These are phyloP conservation scores for Phengaris arion DNA, from an alignment of 2,888 invertebrate genomes.

Conservation along the genomic window DNA sequence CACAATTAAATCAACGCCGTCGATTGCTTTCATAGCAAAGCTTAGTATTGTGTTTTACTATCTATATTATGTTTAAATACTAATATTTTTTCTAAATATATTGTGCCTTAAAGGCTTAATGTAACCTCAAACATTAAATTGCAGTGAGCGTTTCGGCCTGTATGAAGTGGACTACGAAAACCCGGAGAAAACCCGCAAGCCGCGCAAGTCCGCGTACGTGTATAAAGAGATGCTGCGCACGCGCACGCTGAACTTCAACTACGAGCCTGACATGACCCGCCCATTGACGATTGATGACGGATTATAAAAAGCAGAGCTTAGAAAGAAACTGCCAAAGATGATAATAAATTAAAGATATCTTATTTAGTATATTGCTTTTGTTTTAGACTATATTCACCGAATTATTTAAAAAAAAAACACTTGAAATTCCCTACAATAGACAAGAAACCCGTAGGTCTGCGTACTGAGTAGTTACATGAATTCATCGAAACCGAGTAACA, in stretches of 20 bases:
- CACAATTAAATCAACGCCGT: neutral
- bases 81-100: too few species aligned
- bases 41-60: neutral
- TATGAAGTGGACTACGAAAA: constrained; percentile 82
- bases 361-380: neutral
- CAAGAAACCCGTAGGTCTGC: too few species aligned
- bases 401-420: too few species aligned
- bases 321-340: neutral
- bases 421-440: too few species aligned
- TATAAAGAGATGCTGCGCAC: constrained; percentile 72
- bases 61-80: too few species aligned
- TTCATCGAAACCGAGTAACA: too few species aligned
- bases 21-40: neutral
- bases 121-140: neutral
- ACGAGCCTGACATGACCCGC: too few species aligned
- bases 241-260: too few species aligned
- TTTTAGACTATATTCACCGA: too few species aligned
- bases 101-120: too few species aligned
- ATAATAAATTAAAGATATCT: neutral
- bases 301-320: constrained; percentile 31
- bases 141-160: constrained; percentile 81
- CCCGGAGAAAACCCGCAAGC: constrained; percentile 77
- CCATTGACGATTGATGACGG: too few species aligned
- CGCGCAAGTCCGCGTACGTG: constrained; percentile 80
- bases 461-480: too few species aligned